phyloP scores from a whole-genome alignment of 2,797 vertebrate species.

The Siniperca scherzeri region DNA sequence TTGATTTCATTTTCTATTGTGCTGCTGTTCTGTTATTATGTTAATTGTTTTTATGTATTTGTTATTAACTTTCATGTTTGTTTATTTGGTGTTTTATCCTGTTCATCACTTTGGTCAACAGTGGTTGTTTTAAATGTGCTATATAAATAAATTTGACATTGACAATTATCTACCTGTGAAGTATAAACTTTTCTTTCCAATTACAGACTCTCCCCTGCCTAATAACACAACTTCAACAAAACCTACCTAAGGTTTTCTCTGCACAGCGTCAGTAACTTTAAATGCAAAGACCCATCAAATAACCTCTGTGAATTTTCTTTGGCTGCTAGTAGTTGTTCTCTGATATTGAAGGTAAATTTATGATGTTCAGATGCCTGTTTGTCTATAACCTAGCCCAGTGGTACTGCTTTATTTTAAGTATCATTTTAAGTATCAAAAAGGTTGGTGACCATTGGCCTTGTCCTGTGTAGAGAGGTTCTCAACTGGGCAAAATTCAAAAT shows the following conservation, averaged over 20 bases:
- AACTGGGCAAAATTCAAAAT: not conserved
- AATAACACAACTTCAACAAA: slow-evolving; percentile 17
- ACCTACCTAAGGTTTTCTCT: not conserved
- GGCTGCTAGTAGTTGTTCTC: not conserved
- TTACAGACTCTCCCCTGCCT: not conserved
- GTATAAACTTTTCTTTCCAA: slow-evolving; percentile 12
- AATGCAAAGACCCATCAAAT: not conserved
- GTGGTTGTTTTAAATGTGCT: too few species aligned
- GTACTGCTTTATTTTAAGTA: not conserved
- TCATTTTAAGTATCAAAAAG: not conserved
- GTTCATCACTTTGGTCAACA: too few species aligned
- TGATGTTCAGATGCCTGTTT: not conserved
- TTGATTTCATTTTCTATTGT: too few species aligned
- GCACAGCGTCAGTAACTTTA: too few species aligned
- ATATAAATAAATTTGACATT: not conserved
- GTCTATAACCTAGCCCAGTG: not conserved
- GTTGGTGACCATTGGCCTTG: not conserved
- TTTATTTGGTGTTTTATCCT: too few species aligned
- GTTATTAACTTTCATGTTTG: too few species aligned
- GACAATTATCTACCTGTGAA: slow-evolving; percentile 26
- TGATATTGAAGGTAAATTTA: not conserved
- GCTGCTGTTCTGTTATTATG: too few species aligned
- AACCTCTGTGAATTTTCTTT: not conserved
- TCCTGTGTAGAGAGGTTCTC: not conserved
- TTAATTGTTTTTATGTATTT: too few species aligned